phyloP scores from a whole-genome alignment of 1,140 invertebrate species.

The Apis dorsata region DNA sequence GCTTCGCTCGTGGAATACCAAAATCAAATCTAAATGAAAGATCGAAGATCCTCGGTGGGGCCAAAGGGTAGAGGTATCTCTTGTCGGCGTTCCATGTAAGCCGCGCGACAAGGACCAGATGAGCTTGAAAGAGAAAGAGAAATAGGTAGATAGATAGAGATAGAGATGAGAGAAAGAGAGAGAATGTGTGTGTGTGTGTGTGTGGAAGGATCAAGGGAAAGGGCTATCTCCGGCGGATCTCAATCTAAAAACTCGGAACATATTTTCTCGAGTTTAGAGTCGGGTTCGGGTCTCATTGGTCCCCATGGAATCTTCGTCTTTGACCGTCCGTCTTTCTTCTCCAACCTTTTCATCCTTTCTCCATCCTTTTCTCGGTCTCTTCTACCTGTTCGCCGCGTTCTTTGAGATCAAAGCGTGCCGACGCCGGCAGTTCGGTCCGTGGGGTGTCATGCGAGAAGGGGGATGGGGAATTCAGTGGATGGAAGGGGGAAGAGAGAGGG shows the following conservation, averaged over 20 bases:
- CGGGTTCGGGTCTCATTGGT: slow-evolving; percentile 61
- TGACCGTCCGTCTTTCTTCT: slow-evolving; percentile 25
- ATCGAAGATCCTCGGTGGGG: slow-evolving; percentile 41
- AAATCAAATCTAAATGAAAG: slow-evolving; percentile 67
- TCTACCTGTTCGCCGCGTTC: slow-evolving; percentile 72
- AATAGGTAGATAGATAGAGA: neutral
- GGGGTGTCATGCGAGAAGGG: slow-evolving; percentile 73
- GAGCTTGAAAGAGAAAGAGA: neutral
- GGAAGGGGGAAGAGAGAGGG: slow-evolving; percentile 50
- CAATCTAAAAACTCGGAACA: slow-evolving; percentile 70
- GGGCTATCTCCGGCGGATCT: slow-evolving; percentile 68
- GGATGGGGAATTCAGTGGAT: slow-evolving; percentile 49
- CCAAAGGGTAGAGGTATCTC: slow-evolving; percentile 17
- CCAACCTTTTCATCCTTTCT: slow-evolving; percentile 10
- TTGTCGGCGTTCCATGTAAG: slow-evolving; percentile 55
- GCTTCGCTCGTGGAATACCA: slow-evolving; percentile 19
- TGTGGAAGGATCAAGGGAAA: slow-evolving; percentile 25
- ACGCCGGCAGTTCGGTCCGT: slow-evolving; percentile 69
- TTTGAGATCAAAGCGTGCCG: slow-evolving; percentile 73
- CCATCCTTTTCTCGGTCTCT: slow-evolving; percentile 49
- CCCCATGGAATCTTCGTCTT: slow-evolving; percentile 58
- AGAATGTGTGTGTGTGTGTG: neutral
- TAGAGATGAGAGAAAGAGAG: neutral
- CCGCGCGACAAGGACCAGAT: neutral
- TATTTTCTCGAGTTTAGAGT: slow-evolving; percentile 71